Evolutionary conservation across 1,140 invertebrate genomes (phyloP).

Genomic region (Drosophila biarmipes): DNA sequence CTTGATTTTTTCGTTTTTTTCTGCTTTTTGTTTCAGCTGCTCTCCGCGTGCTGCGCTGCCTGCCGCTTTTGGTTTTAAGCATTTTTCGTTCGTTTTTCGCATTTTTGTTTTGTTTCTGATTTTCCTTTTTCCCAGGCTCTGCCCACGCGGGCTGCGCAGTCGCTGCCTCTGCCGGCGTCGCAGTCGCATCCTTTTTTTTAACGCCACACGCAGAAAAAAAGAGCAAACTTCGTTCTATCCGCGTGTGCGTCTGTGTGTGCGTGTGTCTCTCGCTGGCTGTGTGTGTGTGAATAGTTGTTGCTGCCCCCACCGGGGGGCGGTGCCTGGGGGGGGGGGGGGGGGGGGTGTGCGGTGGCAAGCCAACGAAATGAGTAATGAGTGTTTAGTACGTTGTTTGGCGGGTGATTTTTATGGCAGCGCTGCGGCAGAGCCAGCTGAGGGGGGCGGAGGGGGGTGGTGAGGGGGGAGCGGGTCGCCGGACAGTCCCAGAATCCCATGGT

Average conservation of each 20-base stretch:
- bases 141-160: constrained; percentile 7
- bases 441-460: constrained; percentile 2
- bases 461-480: neutral
- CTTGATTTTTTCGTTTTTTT: constrained; percentile 13
- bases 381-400: constrained; percentile 57
- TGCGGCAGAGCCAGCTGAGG: neutral
- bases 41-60: constrained; percentile 12
- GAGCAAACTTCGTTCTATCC: constrained; percentile 22
- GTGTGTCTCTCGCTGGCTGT: constrained; percentile 2
- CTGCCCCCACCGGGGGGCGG: neutral
- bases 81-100: constrained; percentile 71
- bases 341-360: constrained; percentile 7
- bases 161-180: constrained; percentile 22
- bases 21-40: constrained; percentile 43
- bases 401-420: constrained; percentile 47
- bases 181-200: constrained; percentile 74
- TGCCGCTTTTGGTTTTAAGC: constrained; percentile 70
- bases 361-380: constrained; percentile 62
- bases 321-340: neutral
- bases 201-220: constrained; percentile 63
- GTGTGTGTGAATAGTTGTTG: constrained; percentile 34
- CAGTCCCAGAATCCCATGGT: neutral
- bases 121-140: constrained; percentile 39
- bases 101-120: constrained; percentile 79
- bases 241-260: constrained; percentile 9